Evolutionary conservation across 1,140 invertebrate genomes (phyloP), one percentile per base, ranked within the genome.

Genomic region (Papilio machaon): DNA sequence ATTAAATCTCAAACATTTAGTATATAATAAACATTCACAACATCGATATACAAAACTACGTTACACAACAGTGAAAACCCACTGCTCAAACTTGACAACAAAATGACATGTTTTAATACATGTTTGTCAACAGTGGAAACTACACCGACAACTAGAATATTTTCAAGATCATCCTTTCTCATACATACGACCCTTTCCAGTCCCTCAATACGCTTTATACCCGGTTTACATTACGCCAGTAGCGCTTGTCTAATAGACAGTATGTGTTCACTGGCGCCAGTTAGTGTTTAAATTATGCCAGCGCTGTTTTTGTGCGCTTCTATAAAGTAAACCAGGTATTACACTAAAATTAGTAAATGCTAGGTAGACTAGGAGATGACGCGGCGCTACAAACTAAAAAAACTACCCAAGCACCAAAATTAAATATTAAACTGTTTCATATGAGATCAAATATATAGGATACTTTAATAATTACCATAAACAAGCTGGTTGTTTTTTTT

Each of bases 361-460:
- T 70, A 70, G 64, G 58, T 49, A 82, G 84, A 87, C 84, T 85
- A 87, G 85, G 67, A 47, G 47, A 73, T 73, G 73, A 8, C 30
- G 15, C 30, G 6, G 13, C 64, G 15, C 15, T 70, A 64, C 54
- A 6, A 52, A 83, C 70, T 81, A 85, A 82, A 80, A 80, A 83
- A 82, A 85, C 85, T 87, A 89, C 86, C 87, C 87, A 86, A 89
- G 87, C 87, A 89, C 87, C 87, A 83, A 83, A 43, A 79, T 80
- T 81, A 85, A 70, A 60, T 80, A 38, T 82, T 79, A 58, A 80
- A 73, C 82, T 77, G 77, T 82, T 82, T 46, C 67, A 79, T 8
- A 82, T 87, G 87, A 89, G 87, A 89, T 89, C 87, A 87, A 83
- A 82, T 30, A 70, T 87, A 70, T 87, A 86, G 85, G 85, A 87